Percentiles rank a stretch among this genome's conserved stretches.
Evolutionary conservation across 2,888 invertebrate species (phyloP).

Genomic region (Drosophila neutralis): DNA sequence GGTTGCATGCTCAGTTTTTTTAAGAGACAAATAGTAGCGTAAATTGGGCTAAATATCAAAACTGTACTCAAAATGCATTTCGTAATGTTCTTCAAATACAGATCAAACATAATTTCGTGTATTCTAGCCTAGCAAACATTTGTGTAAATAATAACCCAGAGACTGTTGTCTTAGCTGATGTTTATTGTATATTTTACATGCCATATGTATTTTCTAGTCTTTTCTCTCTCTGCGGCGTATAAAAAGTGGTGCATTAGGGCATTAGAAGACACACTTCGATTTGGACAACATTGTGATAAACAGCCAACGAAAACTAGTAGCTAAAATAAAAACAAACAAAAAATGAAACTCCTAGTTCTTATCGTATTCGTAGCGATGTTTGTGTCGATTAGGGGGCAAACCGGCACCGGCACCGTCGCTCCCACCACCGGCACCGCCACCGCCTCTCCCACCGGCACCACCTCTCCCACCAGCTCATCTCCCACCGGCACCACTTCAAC

Average conservation of each 20-base stretch:
- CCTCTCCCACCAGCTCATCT: rapidly evolving
- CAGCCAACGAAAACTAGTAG: conserved; percentile 23
- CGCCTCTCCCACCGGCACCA: no score
- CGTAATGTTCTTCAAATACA: conserved; percentile 33
- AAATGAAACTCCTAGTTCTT: conserved; percentile 59
- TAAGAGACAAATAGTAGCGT: conserved; percentile 18
- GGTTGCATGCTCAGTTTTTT: conserved; percentile 11
- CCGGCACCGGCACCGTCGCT: no score
- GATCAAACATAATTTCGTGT: conserved; percentile 26
- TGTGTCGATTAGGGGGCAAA: conserved; percentile 7
- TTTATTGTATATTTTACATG: neutral
- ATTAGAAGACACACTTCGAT: conserved; percentile 54
- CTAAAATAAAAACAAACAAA: conserved; percentile 6
- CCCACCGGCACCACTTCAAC: no score
- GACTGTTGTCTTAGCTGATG: conserved; percentile 36
- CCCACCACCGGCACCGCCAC: rapidly evolving
- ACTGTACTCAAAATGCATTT: conserved; percentile 37
- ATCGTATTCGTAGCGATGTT: conserved; percentile 35
- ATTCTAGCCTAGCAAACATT: conserved; percentile 30
- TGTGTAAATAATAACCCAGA: conserved; percentile 51
- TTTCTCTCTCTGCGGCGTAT: conserved; percentile 30
- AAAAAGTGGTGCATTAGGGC: conserved; percentile 39
- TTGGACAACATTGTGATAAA: conserved; percentile 35
- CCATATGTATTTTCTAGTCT: neutral
- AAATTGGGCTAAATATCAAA: conserved; percentile 32